phyloP scores from a whole-genome alignment of 2,888 invertebrate species.

The Malthinus seriepunctatus region DNA sequence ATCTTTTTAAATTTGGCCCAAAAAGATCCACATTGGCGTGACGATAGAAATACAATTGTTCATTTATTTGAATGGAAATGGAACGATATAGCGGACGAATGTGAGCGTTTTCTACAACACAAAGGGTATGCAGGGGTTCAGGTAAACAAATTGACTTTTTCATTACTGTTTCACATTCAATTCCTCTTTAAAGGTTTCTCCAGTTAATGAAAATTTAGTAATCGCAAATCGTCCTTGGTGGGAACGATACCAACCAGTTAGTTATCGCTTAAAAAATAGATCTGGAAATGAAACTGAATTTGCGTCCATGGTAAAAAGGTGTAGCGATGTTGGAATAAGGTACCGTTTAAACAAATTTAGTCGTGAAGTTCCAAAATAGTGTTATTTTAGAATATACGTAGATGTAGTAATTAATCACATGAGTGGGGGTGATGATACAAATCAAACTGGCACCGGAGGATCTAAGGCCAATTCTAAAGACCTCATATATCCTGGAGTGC shows the following conservation, averaged over 20 bases:
- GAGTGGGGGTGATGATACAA: slow-evolving; percentile 57
- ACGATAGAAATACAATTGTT: slow-evolving; percentile 68
- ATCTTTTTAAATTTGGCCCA: slow-evolving; percentile 38
- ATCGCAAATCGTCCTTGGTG: slow-evolving; percentile 76
- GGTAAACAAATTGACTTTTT: slow-evolving; percentile 50
- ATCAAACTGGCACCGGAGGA: slow-evolving; percentile 66
- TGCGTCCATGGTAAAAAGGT: slow-evolving; percentile 74
- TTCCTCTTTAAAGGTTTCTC: slow-evolving; percentile 72
- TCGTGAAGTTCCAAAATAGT: neutral
- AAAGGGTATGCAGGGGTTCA: slow-evolving; percentile 75
- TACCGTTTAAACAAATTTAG: slow-evolving; percentile 38
- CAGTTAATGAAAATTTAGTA: slow-evolving; percentile 72
- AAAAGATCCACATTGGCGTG: slow-evolving; percentile 62
- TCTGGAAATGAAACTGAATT: slow-evolving; percentile 78
- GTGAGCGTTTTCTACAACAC: slow-evolving; percentile 74
- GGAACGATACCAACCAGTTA: slow-evolving; percentile 86
- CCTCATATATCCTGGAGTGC: slow-evolving; percentile 61
- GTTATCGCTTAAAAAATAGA: slow-evolving; percentile 74
- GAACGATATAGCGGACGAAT: slow-evolving; percentile 77
- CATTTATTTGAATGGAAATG: slow-evolving; percentile 85
- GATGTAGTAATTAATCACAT: slow-evolving; percentile 90
- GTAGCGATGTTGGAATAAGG: slow-evolving; percentile 78
- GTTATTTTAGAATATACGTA: slow-evolving; percentile 70
- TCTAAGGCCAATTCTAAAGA: slow-evolving; percentile 56
- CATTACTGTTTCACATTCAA: neutral